Evolutionary conservation across 2,113 vertebrate genomes (phyloP), one percentile per base, ranked within the genome.

Genomic region (Forbesichthys agassizii): DNA sequence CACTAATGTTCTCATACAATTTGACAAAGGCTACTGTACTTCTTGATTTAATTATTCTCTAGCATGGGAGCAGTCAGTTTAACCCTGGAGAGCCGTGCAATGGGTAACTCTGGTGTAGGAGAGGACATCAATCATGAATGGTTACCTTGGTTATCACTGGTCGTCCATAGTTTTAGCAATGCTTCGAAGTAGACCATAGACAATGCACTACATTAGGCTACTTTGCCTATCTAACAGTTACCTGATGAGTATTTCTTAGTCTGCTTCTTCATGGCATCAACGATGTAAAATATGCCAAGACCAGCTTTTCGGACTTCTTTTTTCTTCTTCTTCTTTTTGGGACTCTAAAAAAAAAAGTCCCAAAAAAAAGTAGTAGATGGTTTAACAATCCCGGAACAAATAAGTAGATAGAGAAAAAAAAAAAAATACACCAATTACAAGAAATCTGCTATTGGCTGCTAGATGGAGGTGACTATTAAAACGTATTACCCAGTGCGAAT

Each of bases 211-310:
- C 27, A 27, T 1, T 27, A 27, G 27, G 27, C 27, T 42, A 42
- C 7, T 42, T 42, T 42, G 36, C 36, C 36, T 42, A 42, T 8
- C 5, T 7, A 42, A 8, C 7, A 7, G 36, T 42, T 42, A 90
- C 86, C 89, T 64, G 80, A 80, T 55, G 61, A 58, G 14, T 76
- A 75, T 27, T 33, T 75, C 7, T 54, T 65, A 27, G 56, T 20
- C 33, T 12, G 18, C 27, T 58, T 33, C 56, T 1, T 20, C 56
- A 51, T 13, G 48, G 54, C 11, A 1, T 4, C 13, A 4, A 51
- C 48, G 3, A 62, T 64, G 51, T 46, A 18, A 33, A 11, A 18
- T 20, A 5, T 56, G 11, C 5, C 20, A 1, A 67, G 13, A 51
- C 60, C 18, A 0, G 9, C 3, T 6, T 4, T 1, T 33, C 1